These are phyloP conservation scores for Fregetta grallaria DNA, from an alignment of 2,113 vertebrate species.

Conservation along the genomic window DNA sequence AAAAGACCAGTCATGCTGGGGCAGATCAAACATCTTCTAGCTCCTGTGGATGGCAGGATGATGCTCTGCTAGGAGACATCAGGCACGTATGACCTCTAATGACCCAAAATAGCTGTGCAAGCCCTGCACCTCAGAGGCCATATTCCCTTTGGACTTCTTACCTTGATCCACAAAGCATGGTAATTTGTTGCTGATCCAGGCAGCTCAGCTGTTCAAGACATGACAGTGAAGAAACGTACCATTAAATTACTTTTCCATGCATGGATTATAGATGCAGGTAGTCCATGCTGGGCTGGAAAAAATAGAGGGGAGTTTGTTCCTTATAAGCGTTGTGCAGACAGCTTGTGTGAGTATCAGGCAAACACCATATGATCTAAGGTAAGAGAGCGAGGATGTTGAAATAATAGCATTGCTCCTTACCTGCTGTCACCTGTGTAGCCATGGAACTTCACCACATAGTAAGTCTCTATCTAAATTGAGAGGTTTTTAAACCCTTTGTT, in stretches of 20 bases:
- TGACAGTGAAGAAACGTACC: background rate
- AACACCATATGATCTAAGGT: background rate
- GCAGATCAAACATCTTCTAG: background rate
- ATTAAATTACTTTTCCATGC: conserved; percentile 3
- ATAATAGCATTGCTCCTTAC: background rate
- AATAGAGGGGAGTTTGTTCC: background rate
- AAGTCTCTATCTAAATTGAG: background rate
- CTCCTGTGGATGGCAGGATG: background rate
- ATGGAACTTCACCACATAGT: background rate
- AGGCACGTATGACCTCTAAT: background rate
- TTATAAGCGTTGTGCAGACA: background rate
- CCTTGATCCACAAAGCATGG: background rate
- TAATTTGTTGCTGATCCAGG: background rate
- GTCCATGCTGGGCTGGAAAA: background rate
- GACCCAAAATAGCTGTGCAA: background rate
- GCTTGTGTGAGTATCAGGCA: background rate
- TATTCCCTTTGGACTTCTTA: background rate
- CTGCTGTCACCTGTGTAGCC: background rate
- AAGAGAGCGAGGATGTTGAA: background rate
- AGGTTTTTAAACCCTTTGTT: background rate
- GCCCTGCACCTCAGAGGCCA: background rate
- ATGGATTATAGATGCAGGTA: background rate
- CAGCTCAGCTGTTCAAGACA: conserved; percentile 3
- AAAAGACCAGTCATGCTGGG: background rate
- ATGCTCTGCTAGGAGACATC: background rate